Percentiles rank a stretch among this genome's conserved stretches.
Conservation (phyloP, 2,797 vertebrate species). For the Chelon labrosus region DNA sequence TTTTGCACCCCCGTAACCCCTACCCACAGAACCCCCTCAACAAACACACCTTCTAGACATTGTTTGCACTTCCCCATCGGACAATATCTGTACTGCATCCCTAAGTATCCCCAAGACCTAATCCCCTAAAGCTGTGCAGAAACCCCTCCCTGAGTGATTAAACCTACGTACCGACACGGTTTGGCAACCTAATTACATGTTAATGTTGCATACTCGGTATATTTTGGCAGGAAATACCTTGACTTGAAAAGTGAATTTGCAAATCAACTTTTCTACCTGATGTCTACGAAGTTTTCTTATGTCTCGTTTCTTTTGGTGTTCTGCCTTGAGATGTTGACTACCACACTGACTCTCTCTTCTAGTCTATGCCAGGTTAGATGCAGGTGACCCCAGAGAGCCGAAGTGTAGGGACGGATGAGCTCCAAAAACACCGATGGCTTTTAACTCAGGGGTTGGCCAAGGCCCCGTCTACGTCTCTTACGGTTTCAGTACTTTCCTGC, state of each 20-base stretch:
- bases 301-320: conserved; percentile 70
- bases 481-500: conserved; percentile 85
- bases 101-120: conserved; percentile 39
- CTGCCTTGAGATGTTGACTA: conserved; percentile 69
- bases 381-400: conserved; percentile 67
- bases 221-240: conserved; percentile 84
- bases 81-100: conserved; percentile 78
- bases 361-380: conserved; percentile 77
- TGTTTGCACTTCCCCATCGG: conserved; percentile 83
- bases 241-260: conserved; percentile 86
- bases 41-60: conserved; percentile 78
- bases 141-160: conserved; percentile 57
- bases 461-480: conserved; percentile 70
- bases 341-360: conserved; percentile 70
- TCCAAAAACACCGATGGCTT: conserved; percentile 77
- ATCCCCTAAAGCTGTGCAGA: conserved; percentile 74
- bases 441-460: conserved; percentile 86
- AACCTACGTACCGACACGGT: conserved; percentile 70
- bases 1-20: conserved; percentile 55
- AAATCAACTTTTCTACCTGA: conserved; percentile 90
- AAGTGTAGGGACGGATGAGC: conserved; percentile 49
- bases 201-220: conserved; percentile 79
- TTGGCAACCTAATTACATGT: conserved; percentile 82
- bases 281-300: conserved; percentile 81
- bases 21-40: conserved; percentile 36